Evolutionary conservation across 92 coral and sea anemone genomes (phyloP).

Genomic region (Siderastrea siderea): DNA sequence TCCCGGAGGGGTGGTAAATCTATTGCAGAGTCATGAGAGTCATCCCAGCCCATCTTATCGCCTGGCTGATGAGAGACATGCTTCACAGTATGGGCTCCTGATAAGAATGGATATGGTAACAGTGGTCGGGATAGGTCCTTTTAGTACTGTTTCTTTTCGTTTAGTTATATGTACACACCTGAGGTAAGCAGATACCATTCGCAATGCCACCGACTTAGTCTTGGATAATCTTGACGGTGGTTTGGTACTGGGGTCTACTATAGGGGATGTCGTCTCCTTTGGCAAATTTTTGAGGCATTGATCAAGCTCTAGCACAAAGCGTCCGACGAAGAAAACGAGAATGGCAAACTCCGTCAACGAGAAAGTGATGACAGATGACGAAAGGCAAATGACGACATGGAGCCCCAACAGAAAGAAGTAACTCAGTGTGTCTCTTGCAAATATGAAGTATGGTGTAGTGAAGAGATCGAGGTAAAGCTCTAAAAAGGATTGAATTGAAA

Average conservation of each 20-base stretch:
- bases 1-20: no score
- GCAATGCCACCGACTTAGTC: background rate
- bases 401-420: conserved; percentile 5
- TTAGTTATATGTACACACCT: background rate
- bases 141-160: background rate
- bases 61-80: no score
- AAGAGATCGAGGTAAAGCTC: background rate
- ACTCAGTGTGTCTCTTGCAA: conserved; percentile 6
- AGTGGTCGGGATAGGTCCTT: background rate
- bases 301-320: background rate
- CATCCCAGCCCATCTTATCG: no score
- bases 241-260: background rate
- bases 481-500: background rate
- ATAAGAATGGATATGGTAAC: no score
- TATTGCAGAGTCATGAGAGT: no score
- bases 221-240: no score
- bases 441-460: conserved; percentile 7
- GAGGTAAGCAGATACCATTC: background rate
- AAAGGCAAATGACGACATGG: conserved; percentile 4
- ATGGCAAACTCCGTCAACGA: background rate
- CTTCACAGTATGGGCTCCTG: no score
- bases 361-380: background rate
- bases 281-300: background rate
- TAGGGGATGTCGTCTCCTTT: background rate
- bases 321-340: conserved; percentile 6